Percentiles rank a stretch among this genome's conserved stretches.
Evolutionary conservation across 2,888 invertebrate genomes (phyloP).

Genomic region (Helobdella robusta): DNA sequence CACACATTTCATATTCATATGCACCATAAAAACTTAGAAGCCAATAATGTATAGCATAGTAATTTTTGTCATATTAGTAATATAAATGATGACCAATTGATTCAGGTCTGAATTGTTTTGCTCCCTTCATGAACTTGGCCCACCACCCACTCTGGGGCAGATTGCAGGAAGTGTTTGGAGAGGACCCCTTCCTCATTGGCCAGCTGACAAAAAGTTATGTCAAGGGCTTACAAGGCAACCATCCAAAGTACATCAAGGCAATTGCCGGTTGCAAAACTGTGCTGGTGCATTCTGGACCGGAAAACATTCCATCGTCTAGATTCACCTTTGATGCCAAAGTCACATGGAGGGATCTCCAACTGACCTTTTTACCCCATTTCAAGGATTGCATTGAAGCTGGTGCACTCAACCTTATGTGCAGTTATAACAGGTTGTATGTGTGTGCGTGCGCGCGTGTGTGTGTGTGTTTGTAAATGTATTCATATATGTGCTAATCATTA

Average conservation of each 20-base stretch:
- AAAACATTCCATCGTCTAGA: slow-evolving; percentile 39
- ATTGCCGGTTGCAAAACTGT: slow-evolving; percentile 47
- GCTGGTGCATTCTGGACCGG: slow-evolving; percentile 45
- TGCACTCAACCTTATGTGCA: slow-evolving; percentile 45
- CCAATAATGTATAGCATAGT: too few relatives aligned
- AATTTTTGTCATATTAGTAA: too few relatives aligned
- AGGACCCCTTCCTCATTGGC: slow-evolving; percentile 45
- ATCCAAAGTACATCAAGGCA: slow-evolving; percentile 39
- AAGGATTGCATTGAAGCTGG: slow-evolving; percentile 43
- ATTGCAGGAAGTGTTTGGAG: slow-evolving; percentile 48
- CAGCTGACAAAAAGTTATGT: slow-evolving; percentile 41
- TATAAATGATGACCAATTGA: neutral
- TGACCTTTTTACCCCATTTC: slow-evolving; percentile 44
- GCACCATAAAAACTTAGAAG: neutral
- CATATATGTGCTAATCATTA: too few relatives aligned
- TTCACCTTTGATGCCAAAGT: slow-evolving; percentile 32
- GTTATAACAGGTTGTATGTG: slow-evolving; percentile 42
- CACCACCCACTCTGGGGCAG: slow-evolving; percentile 48
- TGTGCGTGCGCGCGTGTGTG: too few relatives aligned
- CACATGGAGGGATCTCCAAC: slow-evolving; percentile 37
- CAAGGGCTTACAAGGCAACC: slow-evolving; percentile 43
- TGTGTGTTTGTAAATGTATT: too few relatives aligned
- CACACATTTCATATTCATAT: neutral
- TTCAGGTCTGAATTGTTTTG: slow-evolving; percentile 41
- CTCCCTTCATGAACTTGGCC: slow-evolving; percentile 47